Evolutionary conservation across 2,113 vertebrate species (phyloP).

Genomic region (Xenotilapia longispinis): DNA sequence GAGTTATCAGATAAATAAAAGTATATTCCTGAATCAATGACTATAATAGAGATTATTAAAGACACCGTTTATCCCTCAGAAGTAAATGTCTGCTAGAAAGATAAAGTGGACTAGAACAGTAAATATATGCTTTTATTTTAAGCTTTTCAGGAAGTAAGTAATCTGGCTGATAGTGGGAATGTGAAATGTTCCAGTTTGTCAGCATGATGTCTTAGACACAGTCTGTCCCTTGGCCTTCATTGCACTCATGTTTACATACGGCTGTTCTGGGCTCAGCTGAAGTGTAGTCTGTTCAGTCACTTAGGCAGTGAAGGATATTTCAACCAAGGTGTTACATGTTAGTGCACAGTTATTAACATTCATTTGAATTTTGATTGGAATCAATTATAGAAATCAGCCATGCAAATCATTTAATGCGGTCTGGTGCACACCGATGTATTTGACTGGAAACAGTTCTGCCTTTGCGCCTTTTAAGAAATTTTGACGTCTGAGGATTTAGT

Average conservation of each 20-base stretch:
- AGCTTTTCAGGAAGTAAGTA: background rate
- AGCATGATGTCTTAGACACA: background rate
- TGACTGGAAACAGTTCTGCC: background rate
- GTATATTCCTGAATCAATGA: background rate
- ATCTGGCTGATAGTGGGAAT: background rate
- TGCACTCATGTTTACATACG: background rate
- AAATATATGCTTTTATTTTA: background rate
- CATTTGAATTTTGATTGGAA: background rate
- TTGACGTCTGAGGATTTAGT: background rate
- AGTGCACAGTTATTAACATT: background rate
- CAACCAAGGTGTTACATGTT: background rate
- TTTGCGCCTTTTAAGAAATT: accelerated
- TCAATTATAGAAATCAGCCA: background rate
- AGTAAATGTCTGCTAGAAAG: background rate
- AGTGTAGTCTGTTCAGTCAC: accelerated
- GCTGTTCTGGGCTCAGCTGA: background rate
- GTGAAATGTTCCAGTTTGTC: background rate
- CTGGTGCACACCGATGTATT: background rate
- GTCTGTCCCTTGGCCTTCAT: background rate
- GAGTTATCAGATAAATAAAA: background rate
- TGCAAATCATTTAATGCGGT: background rate
- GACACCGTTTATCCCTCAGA: accelerated
- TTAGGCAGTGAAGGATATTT: background rate
- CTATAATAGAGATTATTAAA: background rate
- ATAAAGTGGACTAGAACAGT: background rate